Conservation (phyloP, 2,113 vertebrate species). For the Engystomops pustulosus region DNA sequence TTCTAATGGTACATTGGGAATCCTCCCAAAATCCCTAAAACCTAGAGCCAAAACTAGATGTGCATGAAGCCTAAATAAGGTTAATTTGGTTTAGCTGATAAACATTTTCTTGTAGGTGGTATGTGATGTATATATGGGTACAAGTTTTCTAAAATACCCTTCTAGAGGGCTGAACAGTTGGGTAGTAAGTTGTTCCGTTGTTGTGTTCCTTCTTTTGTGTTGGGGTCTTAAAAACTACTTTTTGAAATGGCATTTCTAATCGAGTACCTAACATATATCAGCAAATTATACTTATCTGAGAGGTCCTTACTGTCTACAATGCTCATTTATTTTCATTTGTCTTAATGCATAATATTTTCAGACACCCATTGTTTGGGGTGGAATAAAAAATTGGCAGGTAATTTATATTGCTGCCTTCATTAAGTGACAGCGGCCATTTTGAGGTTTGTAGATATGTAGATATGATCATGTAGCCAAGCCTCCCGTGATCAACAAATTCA, state of each 20-base stretch:
- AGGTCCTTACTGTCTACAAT: neutral
- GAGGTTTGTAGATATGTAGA: neutral
- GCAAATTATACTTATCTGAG: neutral
- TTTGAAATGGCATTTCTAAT: neutral
- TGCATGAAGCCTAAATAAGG: too few relatives aligned
- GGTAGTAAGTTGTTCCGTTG: too few relatives aligned
- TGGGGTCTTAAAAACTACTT: too few relatives aligned
- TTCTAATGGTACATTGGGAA: too few relatives aligned
- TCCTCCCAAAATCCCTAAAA: too few relatives aligned
- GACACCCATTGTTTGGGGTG: neutral
- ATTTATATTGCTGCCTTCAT: conserved; percentile 2
- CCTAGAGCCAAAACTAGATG: too few relatives aligned
- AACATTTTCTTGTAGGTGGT: too few relatives aligned
- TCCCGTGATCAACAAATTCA: neutral
- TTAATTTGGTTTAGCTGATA: too few relatives aligned
- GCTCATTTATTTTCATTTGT: conserved; percentile 5
- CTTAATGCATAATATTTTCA: neutral
- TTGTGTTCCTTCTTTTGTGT: too few relatives aligned
- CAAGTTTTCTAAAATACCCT: too few relatives aligned
- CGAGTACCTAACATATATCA: neutral
- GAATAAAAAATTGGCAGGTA: neutral
- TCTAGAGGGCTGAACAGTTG: too few relatives aligned
- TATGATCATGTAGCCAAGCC: neutral
- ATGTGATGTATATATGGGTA: too few relatives aligned
- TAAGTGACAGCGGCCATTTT: neutral